Evolutionary conservation across 2,797 vertebrate genomes (phyloP), one percentile per base, ranked within the genome.

Genomic region (Nannoperca obscura): DNA sequence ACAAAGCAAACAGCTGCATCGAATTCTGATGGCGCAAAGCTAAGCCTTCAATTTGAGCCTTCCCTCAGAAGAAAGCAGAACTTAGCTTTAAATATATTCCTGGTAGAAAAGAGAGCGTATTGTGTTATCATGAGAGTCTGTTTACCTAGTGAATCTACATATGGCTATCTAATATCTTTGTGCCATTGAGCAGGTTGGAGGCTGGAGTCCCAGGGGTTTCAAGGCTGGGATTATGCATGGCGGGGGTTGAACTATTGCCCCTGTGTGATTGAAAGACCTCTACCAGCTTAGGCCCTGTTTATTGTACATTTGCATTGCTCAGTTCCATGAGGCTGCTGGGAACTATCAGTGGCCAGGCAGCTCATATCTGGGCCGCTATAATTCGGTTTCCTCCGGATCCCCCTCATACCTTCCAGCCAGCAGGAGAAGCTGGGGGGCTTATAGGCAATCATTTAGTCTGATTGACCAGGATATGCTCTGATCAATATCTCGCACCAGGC

Each of bases 281-380:
- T 83, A 73, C 91, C 88, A 92, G 92, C 91, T 94, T 94, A 92
- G 91, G 93, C 90, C 90, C 92, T 94, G 94, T 95, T 96, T 95
- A 95, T 95, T 95, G 94, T 94, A 91, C 91, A 95, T 95, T 95
- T 95, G 94, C 95, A 95, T 95, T 84, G 92, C 94, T 95, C 90
- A 90, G 90, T 95, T 95, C 84, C 73, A 82, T 5, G 7, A 89
- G 84, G 88, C 92, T 92, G 89, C 88, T 79, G 91, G 89, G 88
- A 90, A 90, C 91, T 87, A 91, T 93, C 93, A 86, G 89, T 80
- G 70, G 83, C 85, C 87, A 78, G 79, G 85, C 90, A 66, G 82
- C 92, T 92, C 90, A 92, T 93, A 94, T 92, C 89, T 87, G 62
- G 78, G 67, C 79, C 69, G 71, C 87, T 84, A 83, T 93, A 94